Percentiles rank a stretch among this genome's conserved stretches.
phyloP scores from a whole-genome alignment of 2,797 vertebrate species.

The Centropyge bicolor region DNA sequence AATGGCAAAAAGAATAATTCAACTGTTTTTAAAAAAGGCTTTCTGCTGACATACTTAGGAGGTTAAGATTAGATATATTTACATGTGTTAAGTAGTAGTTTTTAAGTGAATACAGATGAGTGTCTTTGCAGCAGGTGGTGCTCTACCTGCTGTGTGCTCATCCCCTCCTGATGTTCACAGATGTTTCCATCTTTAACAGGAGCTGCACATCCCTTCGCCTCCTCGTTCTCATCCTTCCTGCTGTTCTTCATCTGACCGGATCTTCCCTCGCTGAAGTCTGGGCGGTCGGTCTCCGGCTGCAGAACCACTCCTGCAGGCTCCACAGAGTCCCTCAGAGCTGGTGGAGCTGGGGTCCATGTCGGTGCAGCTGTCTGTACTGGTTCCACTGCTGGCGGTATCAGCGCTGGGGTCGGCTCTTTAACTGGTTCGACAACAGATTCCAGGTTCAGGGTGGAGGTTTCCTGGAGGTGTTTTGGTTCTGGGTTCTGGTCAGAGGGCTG shows the following conservation, averaged over 20 bases:
- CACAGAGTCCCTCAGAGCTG: conserved; percentile 23
- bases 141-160: conserved; percentile 83
- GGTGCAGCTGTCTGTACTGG: conserved; percentile 5
- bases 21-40: too few relatives aligned
- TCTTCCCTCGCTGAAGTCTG: conserved; percentile 11
- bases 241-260: conserved; percentile 32
- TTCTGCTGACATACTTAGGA: too few relatives aligned
- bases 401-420: conserved; percentile 14
- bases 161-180: conserved; percentile 66
- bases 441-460: conserved; percentile 12
- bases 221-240: conserved; percentile 6
- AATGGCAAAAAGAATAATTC: too few relatives aligned
- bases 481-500: conserved; percentile 5
- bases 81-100: too few relatives aligned
- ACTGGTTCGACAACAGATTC: conserved; percentile 40
- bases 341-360: neutral
- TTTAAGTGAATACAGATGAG: neutral
- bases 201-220: conserved; percentile 2
- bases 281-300: conserved; percentile 49
- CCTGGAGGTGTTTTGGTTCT: conserved; percentile 14
- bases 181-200: conserved; percentile 51
- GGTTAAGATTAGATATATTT: too few relatives aligned
- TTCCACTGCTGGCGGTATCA: conserved; percentile 14
- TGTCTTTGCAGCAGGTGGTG: neutral
- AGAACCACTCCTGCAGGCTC: conserved; percentile 38